Percentiles rank a stretch among this genome's conserved stretches.
Evolutionary conservation across 2,797 vertebrate genomes (phyloP).

Genomic region (Bradypodion ventrale): DNA sequence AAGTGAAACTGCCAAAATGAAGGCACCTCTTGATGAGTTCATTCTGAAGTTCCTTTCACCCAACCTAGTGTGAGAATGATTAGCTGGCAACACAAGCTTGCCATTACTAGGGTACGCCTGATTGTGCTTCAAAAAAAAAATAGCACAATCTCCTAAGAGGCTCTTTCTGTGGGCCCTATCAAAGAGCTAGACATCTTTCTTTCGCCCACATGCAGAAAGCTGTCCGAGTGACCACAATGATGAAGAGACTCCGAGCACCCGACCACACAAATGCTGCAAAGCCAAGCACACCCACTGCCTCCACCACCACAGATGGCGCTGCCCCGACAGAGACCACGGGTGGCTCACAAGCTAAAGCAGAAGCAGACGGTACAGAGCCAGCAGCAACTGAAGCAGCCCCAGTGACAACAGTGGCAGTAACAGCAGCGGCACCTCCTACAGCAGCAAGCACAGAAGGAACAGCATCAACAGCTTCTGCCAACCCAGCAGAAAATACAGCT

Average conservation of each 20-base stretch:
- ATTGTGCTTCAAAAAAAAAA: too few species aligned
- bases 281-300: slow-evolving; percentile 60
- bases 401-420: slow-evolving; percentile 59
- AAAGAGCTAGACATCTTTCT: too few species aligned
- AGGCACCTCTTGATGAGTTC: too few species aligned
- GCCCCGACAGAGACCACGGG: slow-evolving; percentile 61
- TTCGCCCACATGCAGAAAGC: slow-evolving; percentile 84
- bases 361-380: slow-evolving; percentile 66
- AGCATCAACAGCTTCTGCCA: slow-evolving; percentile 63
- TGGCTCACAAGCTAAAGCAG: slow-evolving; percentile 62
- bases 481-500: slow-evolving; percentile 60
- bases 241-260: slow-evolving; percentile 92
- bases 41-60: too few species aligned
- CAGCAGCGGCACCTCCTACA: slow-evolving; percentile 52
- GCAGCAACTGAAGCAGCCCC: slow-evolving; percentile 41
- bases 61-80: too few species aligned
- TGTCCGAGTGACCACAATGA: slow-evolving; percentile 95
- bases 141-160: too few species aligned
- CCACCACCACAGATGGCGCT: slow-evolving; percentile 47
- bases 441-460: slow-evolving; percentile 64
- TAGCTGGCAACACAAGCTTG: too few species aligned
- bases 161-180: too few species aligned
- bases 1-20: too few species aligned
- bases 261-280: slow-evolving; percentile 80
- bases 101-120: too few species aligned